Conservation (phyloP, 2,797 vertebrate genomes). For the Darevskia mixta region DNA sequence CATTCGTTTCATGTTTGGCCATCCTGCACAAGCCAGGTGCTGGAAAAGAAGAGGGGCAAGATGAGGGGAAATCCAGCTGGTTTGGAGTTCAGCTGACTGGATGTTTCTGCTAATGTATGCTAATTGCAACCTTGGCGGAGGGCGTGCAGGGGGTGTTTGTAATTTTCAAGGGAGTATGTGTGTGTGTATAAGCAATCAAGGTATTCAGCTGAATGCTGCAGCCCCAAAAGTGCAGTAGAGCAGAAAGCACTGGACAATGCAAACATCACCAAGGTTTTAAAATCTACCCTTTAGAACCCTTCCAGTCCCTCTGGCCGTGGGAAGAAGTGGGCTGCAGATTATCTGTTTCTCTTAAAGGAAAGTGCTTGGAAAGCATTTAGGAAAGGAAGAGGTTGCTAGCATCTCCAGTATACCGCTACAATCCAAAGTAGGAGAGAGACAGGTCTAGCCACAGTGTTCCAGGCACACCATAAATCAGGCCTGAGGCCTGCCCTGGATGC, state of each 20-base stretch:
- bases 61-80: background rate
- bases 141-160: background rate
- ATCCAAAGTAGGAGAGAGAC: background rate
- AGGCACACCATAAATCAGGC: background rate
- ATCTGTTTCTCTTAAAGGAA: background rate
- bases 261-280: background rate
- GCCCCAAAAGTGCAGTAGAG: background rate
- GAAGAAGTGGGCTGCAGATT: background rate
- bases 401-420: background rate
- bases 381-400: background rate
- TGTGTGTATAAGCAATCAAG: background rate
- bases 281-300: background rate
- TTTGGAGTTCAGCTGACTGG: background rate
- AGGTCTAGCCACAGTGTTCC: background rate
- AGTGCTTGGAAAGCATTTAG: background rate
- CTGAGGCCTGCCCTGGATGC: background rate
- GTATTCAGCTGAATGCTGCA: background rate
- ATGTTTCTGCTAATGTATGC: conserved; percentile 15
- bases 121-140: conserved; percentile 8
- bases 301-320: background rate
- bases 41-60: background rate
- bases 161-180: background rate
- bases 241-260: background rate
- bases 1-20: conserved; percentile 20
- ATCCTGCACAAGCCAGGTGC: background rate